A percentile compares a stretch with the other conserved stretches of the same genome.
Conservation (phyloP, 2,888 invertebrate species). For the Philereme transversata region DNA sequence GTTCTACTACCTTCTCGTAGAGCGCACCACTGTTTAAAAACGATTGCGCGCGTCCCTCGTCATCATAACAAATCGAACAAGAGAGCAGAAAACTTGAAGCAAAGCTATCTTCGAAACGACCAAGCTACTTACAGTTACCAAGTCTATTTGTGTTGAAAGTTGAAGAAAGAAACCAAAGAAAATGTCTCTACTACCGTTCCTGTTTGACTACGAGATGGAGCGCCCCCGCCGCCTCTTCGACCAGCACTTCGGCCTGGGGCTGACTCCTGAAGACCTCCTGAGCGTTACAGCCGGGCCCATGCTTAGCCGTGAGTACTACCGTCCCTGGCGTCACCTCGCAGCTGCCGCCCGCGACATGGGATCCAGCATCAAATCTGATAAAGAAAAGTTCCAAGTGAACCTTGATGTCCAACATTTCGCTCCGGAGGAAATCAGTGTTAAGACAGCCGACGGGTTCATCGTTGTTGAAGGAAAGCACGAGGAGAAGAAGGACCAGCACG, state of each 20-base stretch:
- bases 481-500: slow-evolving; percentile 90
- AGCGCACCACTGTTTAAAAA: slow-evolving; percentile 55
- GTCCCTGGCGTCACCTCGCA: slow-evolving; percentile 74
- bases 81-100: slow-evolving; percentile 12
- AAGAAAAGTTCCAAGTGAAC: slow-evolving; percentile 81
- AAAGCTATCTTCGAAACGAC: slow-evolving; percentile 19
- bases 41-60: slow-evolving; percentile 41
- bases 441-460: slow-evolving; percentile 87
- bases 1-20: slow-evolving; percentile 58
- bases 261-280: slow-evolving; percentile 78
- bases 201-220: slow-evolving; percentile 66
- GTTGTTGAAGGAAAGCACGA: slow-evolving; percentile 92
- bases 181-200: slow-evolving; percentile 80
- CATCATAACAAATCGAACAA: slow-evolving; percentile 55
- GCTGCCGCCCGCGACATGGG: slow-evolving; percentile 78
- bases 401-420: slow-evolving; percentile 90
- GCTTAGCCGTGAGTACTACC: slow-evolving; percentile 63
- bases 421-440: slow-evolving; percentile 90
- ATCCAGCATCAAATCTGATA: slow-evolving; percentile 80
- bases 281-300: slow-evolving; percentile 52
- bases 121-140: neutral
- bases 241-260: slow-evolving; percentile 81
- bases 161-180: slow-evolving; percentile 31
- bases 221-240: slow-evolving; percentile 76
- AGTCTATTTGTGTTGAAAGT: slow-evolving; percentile 15